Evolutionary conservation across 2,888 invertebrate genomes (phyloP).

Genomic region (Taenaris catops): DNA sequence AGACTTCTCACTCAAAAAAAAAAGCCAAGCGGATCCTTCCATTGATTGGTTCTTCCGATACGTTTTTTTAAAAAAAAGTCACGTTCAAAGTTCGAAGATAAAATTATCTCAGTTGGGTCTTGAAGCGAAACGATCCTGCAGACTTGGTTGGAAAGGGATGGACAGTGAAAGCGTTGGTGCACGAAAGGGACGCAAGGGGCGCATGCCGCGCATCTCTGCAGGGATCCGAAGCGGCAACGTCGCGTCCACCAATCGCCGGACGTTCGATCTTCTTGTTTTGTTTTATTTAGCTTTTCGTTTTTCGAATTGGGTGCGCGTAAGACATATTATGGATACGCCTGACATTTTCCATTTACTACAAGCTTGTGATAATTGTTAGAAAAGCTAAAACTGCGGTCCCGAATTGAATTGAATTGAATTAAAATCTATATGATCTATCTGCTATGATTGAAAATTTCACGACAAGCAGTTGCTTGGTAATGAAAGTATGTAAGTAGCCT

Average conservation of each 20-base stretch:
- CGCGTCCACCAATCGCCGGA: slow-evolving; percentile 71
- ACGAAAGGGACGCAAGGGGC: slow-evolving; percentile 40
- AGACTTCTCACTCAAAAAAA: no score
- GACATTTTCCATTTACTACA: no score
- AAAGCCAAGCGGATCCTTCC: no score
- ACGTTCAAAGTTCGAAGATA: slow-evolving; percentile 67
- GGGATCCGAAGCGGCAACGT: slow-evolving; percentile 68
- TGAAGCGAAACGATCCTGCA: slow-evolving; percentile 74
- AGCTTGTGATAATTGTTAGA: no score
- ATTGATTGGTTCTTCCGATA: no score
- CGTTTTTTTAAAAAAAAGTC: slow-evolving; percentile 53
- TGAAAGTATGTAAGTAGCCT: no score
- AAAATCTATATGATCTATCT: no score
- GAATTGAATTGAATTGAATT: no score
- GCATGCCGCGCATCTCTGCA: slow-evolving; percentile 53
- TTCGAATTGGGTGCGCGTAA: slow-evolving; percentile 19
- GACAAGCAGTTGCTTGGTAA: no score
- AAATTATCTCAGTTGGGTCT: slow-evolving; percentile 76
- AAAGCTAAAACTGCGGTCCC: neutral
- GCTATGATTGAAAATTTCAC: no score
- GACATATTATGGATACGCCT: slow-evolving; percentile 15
- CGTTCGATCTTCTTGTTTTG: slow-evolving; percentile 51
- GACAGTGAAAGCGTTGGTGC: slow-evolving; percentile 14
- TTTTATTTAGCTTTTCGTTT: slow-evolving; percentile 50
- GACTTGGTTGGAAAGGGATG: slow-evolving; percentile 49